A percentile compares a stretch with the other conserved stretches of the same genome.
Evolutionary conservation across 2,113 vertebrate genomes (phyloP).

Genomic region (Mormoops blainvillei): DNA sequence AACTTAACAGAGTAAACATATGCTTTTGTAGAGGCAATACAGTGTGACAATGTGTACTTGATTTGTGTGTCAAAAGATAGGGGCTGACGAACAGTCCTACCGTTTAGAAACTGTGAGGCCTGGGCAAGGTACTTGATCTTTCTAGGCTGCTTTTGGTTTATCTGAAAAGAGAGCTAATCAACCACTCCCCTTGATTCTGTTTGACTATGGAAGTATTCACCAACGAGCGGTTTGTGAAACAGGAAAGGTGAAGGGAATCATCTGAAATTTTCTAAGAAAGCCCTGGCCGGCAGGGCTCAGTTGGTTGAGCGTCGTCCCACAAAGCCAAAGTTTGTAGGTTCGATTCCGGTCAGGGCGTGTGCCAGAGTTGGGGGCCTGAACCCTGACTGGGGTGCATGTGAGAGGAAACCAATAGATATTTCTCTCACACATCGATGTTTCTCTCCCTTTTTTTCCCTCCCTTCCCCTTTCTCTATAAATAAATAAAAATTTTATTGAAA

Average conservation of each 20-base stretch:
- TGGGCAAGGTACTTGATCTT: neutral
- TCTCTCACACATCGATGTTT: too few relatives aligned
- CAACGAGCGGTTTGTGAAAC: neutral
- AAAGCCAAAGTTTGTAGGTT: too few relatives aligned
- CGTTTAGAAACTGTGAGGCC: neutral
- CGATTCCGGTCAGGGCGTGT: too few relatives aligned
- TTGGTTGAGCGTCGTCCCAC: too few relatives aligned
- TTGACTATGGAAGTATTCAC: neutral
- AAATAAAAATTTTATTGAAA: too few relatives aligned
- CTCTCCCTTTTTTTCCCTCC: too few relatives aligned
- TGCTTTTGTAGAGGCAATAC: neutral
- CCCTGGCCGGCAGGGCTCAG: too few relatives aligned
- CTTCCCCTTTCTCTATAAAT: too few relatives aligned
- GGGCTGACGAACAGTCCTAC: neutral
- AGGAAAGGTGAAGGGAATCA: neutral
- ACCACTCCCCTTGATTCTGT: neutral
- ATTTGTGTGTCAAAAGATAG: neutral
- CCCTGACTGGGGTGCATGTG: too few relatives aligned
- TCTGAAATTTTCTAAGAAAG: constrained; percentile 18
- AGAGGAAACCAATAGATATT: too few relatives aligned
- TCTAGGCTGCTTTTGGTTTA: neutral
- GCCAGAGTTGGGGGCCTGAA: too few relatives aligned
- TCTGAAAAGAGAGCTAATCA: constrained; percentile 8
- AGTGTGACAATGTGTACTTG: neutral
- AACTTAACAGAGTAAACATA: neutral